A percentile compares a stretch with the other conserved stretches of the same genome.
phyloP scores from a whole-genome alignment of 37 sponge, comb jelly and placozoan genomes.

The Beroe forskalii region DNA sequence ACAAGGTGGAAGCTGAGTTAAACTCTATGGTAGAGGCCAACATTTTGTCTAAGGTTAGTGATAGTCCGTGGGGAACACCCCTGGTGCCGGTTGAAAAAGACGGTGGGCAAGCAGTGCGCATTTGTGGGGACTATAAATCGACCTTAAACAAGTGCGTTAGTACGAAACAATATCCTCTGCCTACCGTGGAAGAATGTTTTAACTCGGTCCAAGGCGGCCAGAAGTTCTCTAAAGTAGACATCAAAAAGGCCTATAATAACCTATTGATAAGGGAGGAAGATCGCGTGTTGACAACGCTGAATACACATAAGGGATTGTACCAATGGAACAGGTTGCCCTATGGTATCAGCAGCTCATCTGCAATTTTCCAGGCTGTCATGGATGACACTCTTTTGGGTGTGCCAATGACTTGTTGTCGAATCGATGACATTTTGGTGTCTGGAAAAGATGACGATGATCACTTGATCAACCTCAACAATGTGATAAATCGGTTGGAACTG shows the following conservation, averaged over 20 bases:
- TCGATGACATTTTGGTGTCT: not conserved
- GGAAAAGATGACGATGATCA: not conserved
- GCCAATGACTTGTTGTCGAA: not conserved
- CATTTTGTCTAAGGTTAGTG: not conserved
- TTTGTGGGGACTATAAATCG: not conserved
- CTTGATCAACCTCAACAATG: not conserved
- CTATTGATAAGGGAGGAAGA: slow-evolving; percentile 69
- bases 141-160: not conserved
- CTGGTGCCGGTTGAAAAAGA: not conserved
- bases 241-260: too few relatives aligned
- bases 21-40: not conserved
- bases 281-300: slow-evolving; percentile 46
- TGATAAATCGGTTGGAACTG: not conserved
- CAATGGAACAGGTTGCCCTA: slow-evolving; percentile 60
- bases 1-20: not conserved
- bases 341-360: slow-evolving; percentile 10
- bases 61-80: slow-evolving; percentile 24
- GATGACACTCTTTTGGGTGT: not conserved
- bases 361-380: not conserved
- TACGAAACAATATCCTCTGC: slow-evolving; percentile 53
- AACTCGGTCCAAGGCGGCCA: slow-evolving; percentile 27
- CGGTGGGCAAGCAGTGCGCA: not conserved
- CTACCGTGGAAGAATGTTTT: slow-evolving; percentile 46
- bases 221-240: slow-evolving; percentile 68
- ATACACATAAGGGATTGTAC: slow-evolving; percentile 72